phyloP scores from a whole-genome alignment of 2,888 invertebrate genomes.

The Ditylenchus weischeri region DNA sequence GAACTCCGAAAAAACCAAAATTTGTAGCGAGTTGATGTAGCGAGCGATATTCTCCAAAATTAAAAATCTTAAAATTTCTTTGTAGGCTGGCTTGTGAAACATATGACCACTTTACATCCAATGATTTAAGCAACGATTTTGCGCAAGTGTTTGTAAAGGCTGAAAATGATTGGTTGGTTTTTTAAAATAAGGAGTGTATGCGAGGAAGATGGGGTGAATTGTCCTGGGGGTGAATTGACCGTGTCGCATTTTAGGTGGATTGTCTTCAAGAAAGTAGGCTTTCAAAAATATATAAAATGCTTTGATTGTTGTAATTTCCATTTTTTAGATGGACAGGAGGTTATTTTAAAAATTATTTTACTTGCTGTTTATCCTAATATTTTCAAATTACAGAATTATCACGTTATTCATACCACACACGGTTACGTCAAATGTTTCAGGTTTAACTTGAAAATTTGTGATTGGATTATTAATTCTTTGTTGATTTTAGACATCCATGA shows the following conservation, averaged over 20 bases:
- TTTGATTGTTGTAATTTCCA: neutral
- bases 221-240: too few relatives aligned
- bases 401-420: constrained; percentile 47
- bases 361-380: too few relatives aligned
- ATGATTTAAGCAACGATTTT: constrained; percentile 36
- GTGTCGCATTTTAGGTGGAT: constrained; percentile 37
- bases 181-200: too few relatives aligned
- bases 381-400: too few relatives aligned
- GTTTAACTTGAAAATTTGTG: too few relatives aligned
- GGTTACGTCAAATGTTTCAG: constrained; percentile 33
- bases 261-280: constrained; percentile 47
- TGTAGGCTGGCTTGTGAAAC: constrained; percentile 44
- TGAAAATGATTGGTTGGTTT: constrained; percentile 43
- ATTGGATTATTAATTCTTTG: too few relatives aligned
- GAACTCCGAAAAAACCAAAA: too few relatives aligned
- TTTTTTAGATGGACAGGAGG: constrained; percentile 29
- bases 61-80: constrained; percentile 14
- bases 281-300: neutral
- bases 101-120: constrained; percentile 40
- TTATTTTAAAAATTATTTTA: constrained; percentile 26
- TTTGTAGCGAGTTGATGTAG: too few relatives aligned
- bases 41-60: too few relatives aligned
- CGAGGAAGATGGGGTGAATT: too few relatives aligned
- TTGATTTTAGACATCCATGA: constrained; percentile 38
- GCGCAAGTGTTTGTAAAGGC: constrained; percentile 49